phyloP scores from a whole-genome alignment of 2,797 vertebrate species.

The Hafferia zeledoni region DNA sequence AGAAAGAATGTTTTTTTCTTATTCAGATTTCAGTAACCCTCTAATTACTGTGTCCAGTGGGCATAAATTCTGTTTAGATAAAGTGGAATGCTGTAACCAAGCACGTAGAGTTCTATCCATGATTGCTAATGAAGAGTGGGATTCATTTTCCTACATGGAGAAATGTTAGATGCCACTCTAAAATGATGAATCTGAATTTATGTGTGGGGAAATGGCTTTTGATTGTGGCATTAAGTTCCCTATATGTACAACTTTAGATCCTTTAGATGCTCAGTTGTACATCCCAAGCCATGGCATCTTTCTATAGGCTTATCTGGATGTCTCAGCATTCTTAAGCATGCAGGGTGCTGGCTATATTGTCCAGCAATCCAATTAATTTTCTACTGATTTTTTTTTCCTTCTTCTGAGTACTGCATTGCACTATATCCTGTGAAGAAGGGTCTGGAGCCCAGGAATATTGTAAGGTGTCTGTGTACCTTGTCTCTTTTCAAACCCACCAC shows the following conservation, averaged over 20 bases:
- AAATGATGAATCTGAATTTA: neutral
- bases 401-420: neutral
- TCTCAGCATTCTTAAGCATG: neutral
- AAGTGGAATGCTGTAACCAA: neutral
- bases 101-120: neutral
- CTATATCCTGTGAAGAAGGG: neutral
- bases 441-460: neutral
- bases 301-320: neutral
- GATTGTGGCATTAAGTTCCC: neutral
- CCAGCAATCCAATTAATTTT: neutral
- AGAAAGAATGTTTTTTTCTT: constrained; percentile 3
- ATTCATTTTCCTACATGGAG: neutral
- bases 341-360: neutral
- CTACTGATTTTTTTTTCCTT: neutral
- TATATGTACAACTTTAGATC: neutral
- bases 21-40: neutral
- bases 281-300: neutral
- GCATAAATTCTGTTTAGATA: neutral
- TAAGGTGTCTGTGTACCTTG: neutral
- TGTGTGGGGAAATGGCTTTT: neutral
- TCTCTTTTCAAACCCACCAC: neutral
- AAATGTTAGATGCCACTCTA: neutral
- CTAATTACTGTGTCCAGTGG: neutral
- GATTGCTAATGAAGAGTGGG: neutral
- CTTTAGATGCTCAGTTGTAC: neutral